These are phyloP conservation scores for Chaetodon auriga DNA, from an alignment of 2,113 vertebrate species.

Conservation along the genomic window DNA sequence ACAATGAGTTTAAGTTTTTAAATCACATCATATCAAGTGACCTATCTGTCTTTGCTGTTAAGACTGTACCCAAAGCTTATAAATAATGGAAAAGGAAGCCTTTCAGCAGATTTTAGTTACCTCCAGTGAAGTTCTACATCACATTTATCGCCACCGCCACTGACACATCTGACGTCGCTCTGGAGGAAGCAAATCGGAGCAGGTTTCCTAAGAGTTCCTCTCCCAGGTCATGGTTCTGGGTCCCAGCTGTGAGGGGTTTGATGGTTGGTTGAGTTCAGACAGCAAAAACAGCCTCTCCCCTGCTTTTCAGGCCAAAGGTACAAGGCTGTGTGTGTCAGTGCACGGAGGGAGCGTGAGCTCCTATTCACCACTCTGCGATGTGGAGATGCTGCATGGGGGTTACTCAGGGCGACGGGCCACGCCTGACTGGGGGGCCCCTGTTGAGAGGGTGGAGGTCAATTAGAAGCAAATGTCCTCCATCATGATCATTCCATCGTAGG, in stretches of 20 bases:
- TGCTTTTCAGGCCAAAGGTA: conserved; percentile 67
- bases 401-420: conserved; percentile 52
- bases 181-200: conserved; percentile 35
- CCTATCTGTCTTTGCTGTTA: neutral
- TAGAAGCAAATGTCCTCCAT: conserved; percentile 78
- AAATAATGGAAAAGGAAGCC: conserved; percentile 19
- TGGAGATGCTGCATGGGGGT: conserved; percentile 67
- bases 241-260: conserved; percentile 78
- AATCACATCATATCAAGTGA: conserved; percentile 30
- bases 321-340: conserved; percentile 55
- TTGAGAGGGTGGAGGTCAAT: conserved; percentile 68
- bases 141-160: conserved; percentile 24
- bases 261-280: conserved; percentile 79
- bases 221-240: conserved; percentile 61
- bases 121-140: conserved; percentile 12
- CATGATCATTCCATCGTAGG: conserved; percentile 58
- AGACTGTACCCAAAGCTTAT: neutral
- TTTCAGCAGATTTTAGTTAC: conserved; percentile 40
- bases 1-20: conserved; percentile 50
- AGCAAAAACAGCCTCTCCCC: conserved; percentile 71
- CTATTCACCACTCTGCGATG: conserved; percentile 48
- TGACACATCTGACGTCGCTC: conserved; percentile 28
- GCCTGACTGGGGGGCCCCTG: conserved; percentile 55
- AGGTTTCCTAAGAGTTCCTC: conserved; percentile 47
- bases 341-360: conserved; percentile 44